A percentile compares a stretch with the other conserved stretches of the same genome.
Conservation (phyloP, 2,888 invertebrate genomes). For the Oasisia sp. region DNA sequence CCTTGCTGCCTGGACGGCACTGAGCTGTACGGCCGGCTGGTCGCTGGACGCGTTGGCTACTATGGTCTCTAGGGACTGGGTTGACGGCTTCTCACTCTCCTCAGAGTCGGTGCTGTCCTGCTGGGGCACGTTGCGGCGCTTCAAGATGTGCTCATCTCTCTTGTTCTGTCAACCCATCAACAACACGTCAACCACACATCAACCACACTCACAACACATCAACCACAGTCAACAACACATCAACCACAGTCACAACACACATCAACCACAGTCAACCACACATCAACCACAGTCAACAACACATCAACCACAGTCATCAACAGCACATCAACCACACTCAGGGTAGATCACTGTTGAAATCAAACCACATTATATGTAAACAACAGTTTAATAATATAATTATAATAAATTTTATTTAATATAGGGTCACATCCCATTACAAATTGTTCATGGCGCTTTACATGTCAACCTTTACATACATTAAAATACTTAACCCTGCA, state of each 20-base stretch:
- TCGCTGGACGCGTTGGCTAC: conserved; percentile 85
- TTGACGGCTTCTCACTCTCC: conserved; percentile 62
- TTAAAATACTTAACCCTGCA: too few relatives aligned
- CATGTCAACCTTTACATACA: too few relatives aligned
- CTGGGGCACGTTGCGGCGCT: conserved; percentile 91
- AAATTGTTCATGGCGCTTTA: too few relatives aligned
- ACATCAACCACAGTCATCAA: too few relatives aligned
- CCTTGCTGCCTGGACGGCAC: conserved; percentile 91
- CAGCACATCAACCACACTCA: too few relatives aligned
- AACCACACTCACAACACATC: neutral
- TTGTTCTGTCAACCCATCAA: conserved; percentile 75
- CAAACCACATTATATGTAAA: too few relatives aligned
- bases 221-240: too few relatives aligned
- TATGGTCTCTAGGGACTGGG: conserved; percentile 76
- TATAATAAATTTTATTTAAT: neutral
- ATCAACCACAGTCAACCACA: neutral
- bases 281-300: neutral
- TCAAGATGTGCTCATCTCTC: conserved; percentile 94
- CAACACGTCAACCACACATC: neutral
- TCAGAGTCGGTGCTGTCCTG: conserved; percentile 81
- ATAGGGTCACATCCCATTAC: too few relatives aligned
- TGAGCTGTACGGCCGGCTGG: conserved; percentile 83
- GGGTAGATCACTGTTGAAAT: too few relatives aligned
- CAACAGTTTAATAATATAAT: neutral
- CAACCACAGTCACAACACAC: too few relatives aligned